Evolutionary conservation across 2,888 invertebrate genomes (phyloP), one percentile per base, ranked within the genome.

Genomic region (Cinara cedri): DNA sequence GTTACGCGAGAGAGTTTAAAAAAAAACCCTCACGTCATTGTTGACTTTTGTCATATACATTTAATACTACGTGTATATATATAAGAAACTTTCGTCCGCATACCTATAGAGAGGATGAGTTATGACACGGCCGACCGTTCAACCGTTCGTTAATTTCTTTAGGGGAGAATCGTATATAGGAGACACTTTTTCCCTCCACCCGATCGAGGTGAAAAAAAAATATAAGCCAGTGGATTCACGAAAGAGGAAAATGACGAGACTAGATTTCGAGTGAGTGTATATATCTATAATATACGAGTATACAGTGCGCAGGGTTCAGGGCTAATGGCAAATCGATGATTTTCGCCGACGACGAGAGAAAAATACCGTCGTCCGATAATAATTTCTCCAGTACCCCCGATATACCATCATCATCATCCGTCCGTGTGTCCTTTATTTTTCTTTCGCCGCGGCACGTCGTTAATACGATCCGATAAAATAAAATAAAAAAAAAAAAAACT

Each of bases 81-180:
- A 34, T 19, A 63, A 34, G 60, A 68, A 68, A 78, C 68, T 70
- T 70, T 34, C 57, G 24, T 60, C 21, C n/a, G 51, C 42, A 51
- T 11, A 13, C 51, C 16, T 3, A 55, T n/a, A n/a, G n/a, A 42
- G 14, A 34, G 57, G 49, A 70, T 78, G 76, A 78, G 34, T 78
- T 66, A 78, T 78, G 76, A 78, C 57, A 46, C 34, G 3, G 55
- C 57, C 34, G 34, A 34, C 46, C 65, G 46, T 66, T 76, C 65
- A 66, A 66, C 68, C 76, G 76, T 78, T 68, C 76, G 68, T 68
- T 78, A 78, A 78, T 78, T 78, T 78, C 76, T 60, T 60, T n/a
- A 26, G 60, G 49, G 57, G 68, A 49, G 49, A 70, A 57, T 49
- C 14, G 34, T 34, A 34, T 34, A n/a, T 19, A 34, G 26, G 19